Evolutionary conservation across 2,888 invertebrate species (phyloP), one percentile per base, ranked within the genome.

Genomic region (Netelia fuscicornis): DNA sequence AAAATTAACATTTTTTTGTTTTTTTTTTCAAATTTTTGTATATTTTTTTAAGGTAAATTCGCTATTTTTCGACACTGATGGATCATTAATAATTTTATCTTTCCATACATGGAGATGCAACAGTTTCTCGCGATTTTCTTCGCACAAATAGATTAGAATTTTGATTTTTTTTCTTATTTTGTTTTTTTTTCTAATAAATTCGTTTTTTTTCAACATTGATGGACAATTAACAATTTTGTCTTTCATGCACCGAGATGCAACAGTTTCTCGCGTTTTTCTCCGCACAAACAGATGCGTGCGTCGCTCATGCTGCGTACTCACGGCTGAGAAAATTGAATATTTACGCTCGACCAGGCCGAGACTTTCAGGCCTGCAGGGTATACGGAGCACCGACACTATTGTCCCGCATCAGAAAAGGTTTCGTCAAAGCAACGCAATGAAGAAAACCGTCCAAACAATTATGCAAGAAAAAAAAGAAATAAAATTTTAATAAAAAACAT

Each of bases 251-350:
- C 25, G 25, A 56, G 48, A 48, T 48, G 48, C 48, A 48, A 48
- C 48, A 48, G 48, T 48, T 11, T 9, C 1, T 48, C 48, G 48
- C 0, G 48, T 0, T 5, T 3, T 30, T 30, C 30, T 30, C 5
- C 30, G 30, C 3, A 30, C 30, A 30, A 0, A 3, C 0, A 5
- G 6, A 5, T 30, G 30, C 30, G 30, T 25, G 62, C 25, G 13
- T n/a, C 10, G 13, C 62, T 13, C 37, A 62, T 23, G 17, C 62
- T 62, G 62, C 62, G 13, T 62, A 62, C 62, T 37, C 37, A 37
- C 11, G 62, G 25, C 8, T n/a, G 56, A 8, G 56, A 56, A 56
- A 56, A 56, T 56, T 56, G 56, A 56, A 56, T 56, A 56, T 60
- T 60, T 60, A 25, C 20, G 56, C 11, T 37, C 30, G n/a, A 54